These are phyloP conservation scores for Clarias fuscus DNA, from an alignment of 2,797 vertebrate genomes.

Conservation along the genomic window DNA sequence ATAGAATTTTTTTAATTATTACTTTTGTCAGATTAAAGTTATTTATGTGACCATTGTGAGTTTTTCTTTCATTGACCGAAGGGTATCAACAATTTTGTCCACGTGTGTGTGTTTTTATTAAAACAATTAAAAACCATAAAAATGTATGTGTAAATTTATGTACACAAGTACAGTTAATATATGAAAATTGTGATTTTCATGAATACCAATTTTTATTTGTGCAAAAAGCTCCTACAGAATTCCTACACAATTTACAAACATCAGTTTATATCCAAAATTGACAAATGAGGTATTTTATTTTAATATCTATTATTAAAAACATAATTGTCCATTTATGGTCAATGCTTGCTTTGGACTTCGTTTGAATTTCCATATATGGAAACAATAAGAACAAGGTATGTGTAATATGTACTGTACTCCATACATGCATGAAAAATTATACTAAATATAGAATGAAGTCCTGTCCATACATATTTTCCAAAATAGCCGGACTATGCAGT, in stretches of 20 bases:
- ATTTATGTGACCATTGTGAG: no score
- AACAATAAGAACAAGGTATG: neutral
- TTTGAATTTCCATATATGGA: neutral
- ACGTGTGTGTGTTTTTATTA: no score
- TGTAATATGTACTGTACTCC: neutral
- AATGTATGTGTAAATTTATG: neutral
- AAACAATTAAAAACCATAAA: no score
- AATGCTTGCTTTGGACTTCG: neutral
- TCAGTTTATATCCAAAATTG: neutral
- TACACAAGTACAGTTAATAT: neutral
- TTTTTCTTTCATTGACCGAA: no score
- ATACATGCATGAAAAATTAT: neutral
- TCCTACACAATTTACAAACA: no score
- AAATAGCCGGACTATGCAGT: neutral
- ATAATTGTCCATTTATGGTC: no score
- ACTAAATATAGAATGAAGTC: neutral
- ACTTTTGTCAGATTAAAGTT: no score
- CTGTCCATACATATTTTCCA: neutral
- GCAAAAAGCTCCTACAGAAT: neutral
- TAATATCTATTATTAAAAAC: neutral
- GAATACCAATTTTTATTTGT: neutral
- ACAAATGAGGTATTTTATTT: no score
- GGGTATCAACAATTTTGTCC: no score
- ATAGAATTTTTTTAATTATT: no score
- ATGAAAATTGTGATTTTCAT: neutral